Evolutionary conservation across 2,888 invertebrate species (phyloP).

Genomic region (Sycophila texana): DNA sequence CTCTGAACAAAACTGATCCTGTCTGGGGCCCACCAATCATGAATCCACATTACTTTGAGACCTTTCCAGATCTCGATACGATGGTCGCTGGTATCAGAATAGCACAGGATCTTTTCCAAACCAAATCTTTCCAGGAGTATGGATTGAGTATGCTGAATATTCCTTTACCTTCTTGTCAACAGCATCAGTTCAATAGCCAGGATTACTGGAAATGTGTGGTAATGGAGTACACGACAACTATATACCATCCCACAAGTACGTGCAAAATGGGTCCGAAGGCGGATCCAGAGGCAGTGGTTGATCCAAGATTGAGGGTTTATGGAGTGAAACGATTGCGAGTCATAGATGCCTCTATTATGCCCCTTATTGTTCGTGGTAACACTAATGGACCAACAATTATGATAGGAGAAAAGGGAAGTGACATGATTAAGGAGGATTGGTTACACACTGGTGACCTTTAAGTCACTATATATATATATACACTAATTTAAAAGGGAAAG

Average conservation of each 20-base stretch:
- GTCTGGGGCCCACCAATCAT: constrained; percentile 84
- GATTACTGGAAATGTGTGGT: constrained; percentile 83
- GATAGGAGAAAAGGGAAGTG: constrained; percentile 78
- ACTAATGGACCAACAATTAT: constrained; percentile 78
- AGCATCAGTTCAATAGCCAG: constrained; percentile 79
- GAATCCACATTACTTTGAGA: constrained; percentile 82
- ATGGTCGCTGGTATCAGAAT: constrained; percentile 81
- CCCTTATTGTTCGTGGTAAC: constrained; percentile 78
- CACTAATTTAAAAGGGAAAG: too few species aligned
- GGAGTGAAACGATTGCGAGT: constrained; percentile 81
- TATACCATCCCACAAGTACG: constrained; percentile 83
- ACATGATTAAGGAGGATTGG: constrained; percentile 59
- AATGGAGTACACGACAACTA: constrained; percentile 82
- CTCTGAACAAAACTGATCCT: constrained; percentile 84
- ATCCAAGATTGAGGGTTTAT: constrained; percentile 80
- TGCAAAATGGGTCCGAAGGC: constrained; percentile 83
- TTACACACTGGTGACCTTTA: too few species aligned
- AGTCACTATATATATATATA: too few species aligned
- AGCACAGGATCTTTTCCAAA: constrained; percentile 79
- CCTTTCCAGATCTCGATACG: constrained; percentile 80
- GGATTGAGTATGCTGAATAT: constrained; percentile 79
- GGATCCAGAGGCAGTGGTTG: constrained; percentile 82
- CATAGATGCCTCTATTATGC: constrained; percentile 83
- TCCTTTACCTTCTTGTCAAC: constrained; percentile 80
- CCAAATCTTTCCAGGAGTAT: constrained; percentile 78